A percentile compares a stretch with the other conserved stretches of the same genome.
Evolutionary conservation across 2,113 vertebrate species (phyloP).

Genomic region (Natator depressus): DNA sequence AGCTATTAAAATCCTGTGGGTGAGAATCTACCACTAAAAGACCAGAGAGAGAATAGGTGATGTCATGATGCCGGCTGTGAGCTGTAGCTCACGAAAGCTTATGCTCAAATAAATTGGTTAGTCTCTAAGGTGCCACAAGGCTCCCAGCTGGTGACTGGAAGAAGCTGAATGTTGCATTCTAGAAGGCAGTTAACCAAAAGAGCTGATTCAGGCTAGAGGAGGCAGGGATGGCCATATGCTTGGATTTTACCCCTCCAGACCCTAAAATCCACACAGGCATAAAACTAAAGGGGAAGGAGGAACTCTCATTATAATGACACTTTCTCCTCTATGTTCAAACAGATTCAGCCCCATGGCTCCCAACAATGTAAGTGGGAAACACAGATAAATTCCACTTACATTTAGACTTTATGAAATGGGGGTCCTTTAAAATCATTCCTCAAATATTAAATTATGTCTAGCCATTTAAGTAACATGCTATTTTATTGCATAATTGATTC

Average conservation of each 20-base stretch:
- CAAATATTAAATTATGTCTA: not conserved
- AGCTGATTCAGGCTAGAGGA: not conserved
- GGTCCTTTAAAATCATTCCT: not conserved
- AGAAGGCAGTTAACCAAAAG: not conserved
- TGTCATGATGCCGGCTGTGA: not conserved
- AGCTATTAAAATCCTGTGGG: not conserved
- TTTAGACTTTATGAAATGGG: not conserved
- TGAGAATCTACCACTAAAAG: not conserved
- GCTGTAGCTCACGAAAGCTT: too few species aligned
- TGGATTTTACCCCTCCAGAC: not conserved
- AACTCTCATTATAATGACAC: not conserved
- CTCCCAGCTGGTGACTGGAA: too few species aligned
- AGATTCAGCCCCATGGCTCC: not conserved
- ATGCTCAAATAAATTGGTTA: too few species aligned
- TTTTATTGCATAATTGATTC: slow-evolving; percentile 15
- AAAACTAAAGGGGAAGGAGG: not conserved
- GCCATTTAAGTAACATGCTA: not conserved
- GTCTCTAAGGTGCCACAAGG: too few species aligned
- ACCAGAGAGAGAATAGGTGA: not conserved
- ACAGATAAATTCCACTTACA: not conserved
- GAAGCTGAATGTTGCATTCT: too few species aligned
- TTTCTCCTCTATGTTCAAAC: not conserved
- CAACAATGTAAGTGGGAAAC: not conserved
- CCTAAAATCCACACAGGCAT: not conserved
- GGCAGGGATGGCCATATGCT: fast-evolving